Evolutionary conservation across 2,888 invertebrate species (phyloP), one percentile per base, ranked within the genome.

Genomic region (Pomacea canaliculata): DNA sequence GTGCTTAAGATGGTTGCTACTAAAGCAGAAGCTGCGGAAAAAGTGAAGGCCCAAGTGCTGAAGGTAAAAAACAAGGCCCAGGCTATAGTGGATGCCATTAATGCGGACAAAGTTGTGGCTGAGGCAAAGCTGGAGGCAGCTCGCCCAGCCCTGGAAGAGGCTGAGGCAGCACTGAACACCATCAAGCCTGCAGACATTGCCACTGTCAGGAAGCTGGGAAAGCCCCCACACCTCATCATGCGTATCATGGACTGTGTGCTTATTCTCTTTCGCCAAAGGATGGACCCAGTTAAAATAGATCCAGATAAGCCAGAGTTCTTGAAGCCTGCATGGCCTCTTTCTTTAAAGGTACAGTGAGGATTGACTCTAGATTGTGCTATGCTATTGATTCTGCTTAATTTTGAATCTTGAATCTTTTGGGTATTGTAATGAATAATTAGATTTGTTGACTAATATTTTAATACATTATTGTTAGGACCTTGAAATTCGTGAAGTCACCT

Each of bases 81-180:
- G 78, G 87, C 83, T 19, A 91, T 91, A 80, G 91, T 91, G 51
- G 90, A 91, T 79, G 83, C 85, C 75, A 91, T 91, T 79, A 88
- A 85, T 60, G 82, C 79, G 48, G 90, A 91, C 80, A 90, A 89
- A 78, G 82, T 78, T 37, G 83, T 90, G 51, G 91, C 91, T 16
- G 88, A 88, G 78, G 88, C 82, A 67, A 91, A 91, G 77, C 81
- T 91, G n/a, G 90, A 90, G 79, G 88, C 87, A 9, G 90, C 91
- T 48, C 82, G 88, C 63, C 91, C 91, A 23, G 91, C 91, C 13
- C 82, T 91, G 46, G 89, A 90, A 79, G 91, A 90, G 72, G 91
- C 91, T 19, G 91, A 91, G 80, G 88, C 87, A 49, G 91, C 91
- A 16, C 84, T 91, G 67, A 90, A 96, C 80, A 91, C 91, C 23